phyloP scores from a whole-genome alignment of 2,113 vertebrate species.

The Alethe castanea region DNA sequence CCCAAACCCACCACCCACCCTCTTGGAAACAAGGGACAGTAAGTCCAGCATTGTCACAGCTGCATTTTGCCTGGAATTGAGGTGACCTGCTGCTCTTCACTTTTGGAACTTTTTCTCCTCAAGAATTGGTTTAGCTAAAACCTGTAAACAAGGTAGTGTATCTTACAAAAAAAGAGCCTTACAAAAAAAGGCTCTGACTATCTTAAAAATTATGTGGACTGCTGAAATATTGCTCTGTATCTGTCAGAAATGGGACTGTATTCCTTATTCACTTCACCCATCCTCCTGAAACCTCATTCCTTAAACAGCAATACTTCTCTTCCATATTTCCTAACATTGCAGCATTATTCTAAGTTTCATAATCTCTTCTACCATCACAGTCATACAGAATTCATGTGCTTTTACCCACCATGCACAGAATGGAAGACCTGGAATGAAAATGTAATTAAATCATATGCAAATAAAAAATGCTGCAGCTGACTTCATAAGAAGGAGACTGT shows the following conservation, averaged over 20 bases:
- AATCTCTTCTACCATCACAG: background rate
- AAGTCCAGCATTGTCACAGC: background rate
- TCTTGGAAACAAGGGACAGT: background rate
- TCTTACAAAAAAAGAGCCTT: background rate
- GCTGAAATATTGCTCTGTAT: background rate
- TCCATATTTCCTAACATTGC: background rate
- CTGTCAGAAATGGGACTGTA: background rate
- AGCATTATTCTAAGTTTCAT: constrained; percentile 2
- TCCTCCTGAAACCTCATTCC: background rate
- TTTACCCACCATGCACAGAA: background rate
- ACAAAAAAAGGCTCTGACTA: background rate
- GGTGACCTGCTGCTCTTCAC: background rate
- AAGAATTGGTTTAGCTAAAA: background rate
- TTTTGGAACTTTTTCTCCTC: background rate
- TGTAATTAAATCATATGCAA: constrained; percentile 70
- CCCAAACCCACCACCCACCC: too few species aligned
- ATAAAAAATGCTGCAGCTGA: constrained; percentile 51
- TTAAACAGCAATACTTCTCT: background rate
- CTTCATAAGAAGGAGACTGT: constrained; percentile 55
- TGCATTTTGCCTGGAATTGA: background rate
- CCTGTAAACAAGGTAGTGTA: background rate
- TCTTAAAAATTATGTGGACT: background rate
- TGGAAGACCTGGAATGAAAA: constrained; percentile 34
- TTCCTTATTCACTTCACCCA: background rate
- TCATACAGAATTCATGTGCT: constrained; percentile 32